phyloP scores from a whole-genome alignment of 2,113 vertebrate genomes.

The Orcinus orca region DNA sequence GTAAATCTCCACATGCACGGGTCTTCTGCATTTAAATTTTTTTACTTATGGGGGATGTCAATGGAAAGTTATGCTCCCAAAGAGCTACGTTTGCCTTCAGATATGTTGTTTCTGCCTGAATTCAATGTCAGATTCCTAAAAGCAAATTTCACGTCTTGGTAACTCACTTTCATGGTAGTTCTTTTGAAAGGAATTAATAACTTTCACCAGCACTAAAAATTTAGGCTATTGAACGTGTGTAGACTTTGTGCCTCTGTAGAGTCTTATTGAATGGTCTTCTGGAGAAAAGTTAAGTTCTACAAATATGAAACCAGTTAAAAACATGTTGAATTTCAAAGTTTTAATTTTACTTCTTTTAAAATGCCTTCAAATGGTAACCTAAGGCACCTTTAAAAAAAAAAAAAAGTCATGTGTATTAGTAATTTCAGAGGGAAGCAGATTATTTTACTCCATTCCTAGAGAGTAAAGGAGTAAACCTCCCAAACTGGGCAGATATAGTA shows the following conservation, averaged over 20 bases:
- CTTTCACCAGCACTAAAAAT: not conserved
- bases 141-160: not conserved
- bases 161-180: not conserved
- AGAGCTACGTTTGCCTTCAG: not conserved
- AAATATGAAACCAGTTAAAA: not conserved
- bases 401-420: not conserved
- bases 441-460: not conserved
- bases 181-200: not conserved
- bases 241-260: not conserved
- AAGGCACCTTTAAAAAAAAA: not conserved
- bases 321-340: not conserved
- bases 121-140: not conserved
- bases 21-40: not conserved
- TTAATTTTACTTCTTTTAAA: constrained; percentile 5
- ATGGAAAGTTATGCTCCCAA: not conserved
- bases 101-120: not conserved
- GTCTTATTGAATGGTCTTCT: not conserved
- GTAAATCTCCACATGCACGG: not conserved
- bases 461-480: not conserved
- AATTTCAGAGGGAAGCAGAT: not conserved
- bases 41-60: not conserved
- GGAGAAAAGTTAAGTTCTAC: not conserved
- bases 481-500: not conserved
- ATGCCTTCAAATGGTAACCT: not conserved
- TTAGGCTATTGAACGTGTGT: not conserved